Conservation (phyloP, 2,797 vertebrate species). For the Gadopsis bispinosus region DNA sequence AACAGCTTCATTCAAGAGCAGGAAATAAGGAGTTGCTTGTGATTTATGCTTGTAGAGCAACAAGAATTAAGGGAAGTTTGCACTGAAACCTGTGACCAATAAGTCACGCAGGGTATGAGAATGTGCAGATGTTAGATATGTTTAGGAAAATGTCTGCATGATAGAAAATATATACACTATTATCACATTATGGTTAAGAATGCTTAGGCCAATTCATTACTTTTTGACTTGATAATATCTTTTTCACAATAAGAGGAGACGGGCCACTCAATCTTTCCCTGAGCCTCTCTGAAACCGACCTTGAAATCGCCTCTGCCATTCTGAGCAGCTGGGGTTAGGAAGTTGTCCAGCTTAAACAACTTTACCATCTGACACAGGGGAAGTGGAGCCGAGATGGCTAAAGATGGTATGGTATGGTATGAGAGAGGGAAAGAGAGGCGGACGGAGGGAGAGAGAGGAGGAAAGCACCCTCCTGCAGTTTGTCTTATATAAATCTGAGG, state of each 20-base stretch:
- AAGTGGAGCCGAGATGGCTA: slow-evolving; percentile 76
- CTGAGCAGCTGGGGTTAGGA: slow-evolving; percentile 76
- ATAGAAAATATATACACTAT: slow-evolving; percentile 41
- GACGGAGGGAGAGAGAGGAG: slow-evolving; percentile 46
- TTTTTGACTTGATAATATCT: slow-evolving; percentile 56
- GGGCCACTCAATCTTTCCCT: slow-evolving; percentile 41
- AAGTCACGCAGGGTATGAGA: slow-evolving; percentile 54
- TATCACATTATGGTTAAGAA: slow-evolving; percentile 39
- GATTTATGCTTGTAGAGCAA: slow-evolving; percentile 48
- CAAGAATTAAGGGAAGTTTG: slow-evolving; percentile 64
- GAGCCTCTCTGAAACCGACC: slow-evolving; percentile 61
- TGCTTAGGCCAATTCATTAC: slow-evolving; percentile 29
- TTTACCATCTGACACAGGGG: slow-evolving; percentile 76
- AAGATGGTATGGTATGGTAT: slow-evolving; percentile 77
- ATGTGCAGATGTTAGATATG: slow-evolving; percentile 41
- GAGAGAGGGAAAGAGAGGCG: slow-evolving; percentile 37
- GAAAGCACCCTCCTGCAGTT: slow-evolving; percentile 66
- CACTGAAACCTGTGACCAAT: slow-evolving; percentile 58
- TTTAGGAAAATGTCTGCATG: slow-evolving; percentile 51
- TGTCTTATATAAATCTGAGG: slow-evolving; percentile 71
- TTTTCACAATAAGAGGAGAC: slow-evolving; percentile 41
- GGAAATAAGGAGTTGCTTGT: slow-evolving; percentile 57
- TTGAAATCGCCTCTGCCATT: slow-evolving; percentile 75
- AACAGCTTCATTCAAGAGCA: slow-evolving; percentile 52
- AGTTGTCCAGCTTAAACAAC: slow-evolving; percentile 81